Conservation (phyloP, 2,888 invertebrate species). For the Melieria picta region DNA sequence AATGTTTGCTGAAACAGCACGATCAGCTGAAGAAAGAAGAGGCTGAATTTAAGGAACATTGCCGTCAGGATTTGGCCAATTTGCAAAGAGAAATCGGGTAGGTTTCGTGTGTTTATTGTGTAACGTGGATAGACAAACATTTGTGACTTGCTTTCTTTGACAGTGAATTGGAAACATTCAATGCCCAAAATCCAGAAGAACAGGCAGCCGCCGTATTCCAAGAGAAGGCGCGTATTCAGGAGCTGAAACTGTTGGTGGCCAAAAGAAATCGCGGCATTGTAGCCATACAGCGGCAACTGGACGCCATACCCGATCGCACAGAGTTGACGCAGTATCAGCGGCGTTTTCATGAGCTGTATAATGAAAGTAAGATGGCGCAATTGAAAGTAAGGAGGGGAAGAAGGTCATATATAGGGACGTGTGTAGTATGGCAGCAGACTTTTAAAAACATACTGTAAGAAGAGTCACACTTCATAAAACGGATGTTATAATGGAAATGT, state of each 20-base stretch:
- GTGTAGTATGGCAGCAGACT: too few relatives aligned
- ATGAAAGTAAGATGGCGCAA: slow-evolving; percentile 74
- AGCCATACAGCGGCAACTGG: slow-evolving; percentile 84
- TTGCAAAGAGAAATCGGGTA: slow-evolving; percentile 65
- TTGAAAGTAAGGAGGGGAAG: too few relatives aligned
- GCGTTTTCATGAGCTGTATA: slow-evolving; percentile 94
- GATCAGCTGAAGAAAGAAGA: slow-evolving; percentile 80
- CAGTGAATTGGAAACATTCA: slow-evolving; percentile 66
- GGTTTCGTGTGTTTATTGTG: slow-evolving; percentile 25
- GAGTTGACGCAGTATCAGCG: slow-evolving; percentile 96
- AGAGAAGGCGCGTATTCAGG: slow-evolving; percentile 72
- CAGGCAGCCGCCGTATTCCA: slow-evolving; percentile 71
- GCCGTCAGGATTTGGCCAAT: slow-evolving; percentile 72
- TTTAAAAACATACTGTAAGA: too few relatives aligned
- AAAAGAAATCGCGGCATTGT: slow-evolving; percentile 83
- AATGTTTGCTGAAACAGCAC: slow-evolving; percentile 74
- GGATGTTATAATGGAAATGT: too few relatives aligned
- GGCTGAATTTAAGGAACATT: slow-evolving; percentile 77
- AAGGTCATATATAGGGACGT: too few relatives aligned
- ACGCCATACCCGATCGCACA: slow-evolving; percentile 91
- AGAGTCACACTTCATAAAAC: too few relatives aligned
- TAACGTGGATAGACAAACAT: neutral
- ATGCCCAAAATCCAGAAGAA: slow-evolving; percentile 67
- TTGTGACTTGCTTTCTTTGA: slow-evolving; percentile 1
- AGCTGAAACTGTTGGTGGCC: slow-evolving; percentile 77